phyloP scores from a whole-genome alignment of 2,113 vertebrate species.

The Bubo scandiacus region DNA sequence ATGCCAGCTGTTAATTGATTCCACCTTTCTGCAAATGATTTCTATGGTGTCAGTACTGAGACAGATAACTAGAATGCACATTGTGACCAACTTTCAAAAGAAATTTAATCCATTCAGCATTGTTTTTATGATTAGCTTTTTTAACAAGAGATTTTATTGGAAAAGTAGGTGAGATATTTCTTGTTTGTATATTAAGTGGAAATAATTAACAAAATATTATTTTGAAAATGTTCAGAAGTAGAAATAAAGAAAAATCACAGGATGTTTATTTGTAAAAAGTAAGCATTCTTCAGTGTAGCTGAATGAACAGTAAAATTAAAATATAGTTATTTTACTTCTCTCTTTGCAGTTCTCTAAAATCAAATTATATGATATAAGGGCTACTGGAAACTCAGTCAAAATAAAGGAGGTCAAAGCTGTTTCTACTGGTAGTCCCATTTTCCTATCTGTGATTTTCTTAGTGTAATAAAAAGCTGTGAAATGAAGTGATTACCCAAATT shows the following conservation, averaged over 20 bases:
- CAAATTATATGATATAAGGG: background rate
- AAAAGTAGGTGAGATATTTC: background rate
- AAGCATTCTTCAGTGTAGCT: background rate
- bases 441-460: background rate
- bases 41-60: background rate
- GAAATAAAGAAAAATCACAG: background rate
- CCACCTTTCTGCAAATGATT: background rate
- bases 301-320: background rate
- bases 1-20: background rate
- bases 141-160: background rate
- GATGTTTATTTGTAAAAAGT: background rate
- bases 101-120: background rate
- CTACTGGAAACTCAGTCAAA: background rate
- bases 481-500: background rate
- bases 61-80: background rate
- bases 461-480: background rate
- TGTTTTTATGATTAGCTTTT: background rate
- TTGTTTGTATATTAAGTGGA: background rate
- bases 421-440: background rate
- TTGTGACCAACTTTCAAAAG: background rate
- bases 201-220: background rate
- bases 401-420: background rate
- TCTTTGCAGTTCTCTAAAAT: background rate
- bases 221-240: background rate
- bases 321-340: background rate